These are phyloP conservation scores for Amphipoea lucens DNA, from an alignment of 2,888 invertebrate species.

Conservation along the genomic window DNA sequence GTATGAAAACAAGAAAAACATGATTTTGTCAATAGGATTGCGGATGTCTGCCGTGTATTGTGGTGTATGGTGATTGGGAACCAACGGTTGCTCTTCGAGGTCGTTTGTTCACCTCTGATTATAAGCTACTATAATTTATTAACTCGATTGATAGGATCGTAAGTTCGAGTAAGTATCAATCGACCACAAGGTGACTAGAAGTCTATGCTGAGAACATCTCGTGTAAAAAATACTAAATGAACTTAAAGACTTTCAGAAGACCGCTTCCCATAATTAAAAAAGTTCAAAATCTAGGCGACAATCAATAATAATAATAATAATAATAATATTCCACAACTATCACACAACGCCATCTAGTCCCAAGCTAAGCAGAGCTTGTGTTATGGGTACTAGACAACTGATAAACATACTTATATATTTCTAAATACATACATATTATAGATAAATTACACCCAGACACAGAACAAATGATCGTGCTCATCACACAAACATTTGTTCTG, in stretches of 20 bases:
- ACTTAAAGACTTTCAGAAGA: not conserved
- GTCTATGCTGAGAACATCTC: too few species aligned
- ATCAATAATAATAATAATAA: too few species aligned
- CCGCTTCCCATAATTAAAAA: not conserved
- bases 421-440: too few species aligned
- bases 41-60: constrained; percentile 77
- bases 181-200: not conserved
- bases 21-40: constrained; percentile 75
- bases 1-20: constrained; percentile 79
- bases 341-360: too few species aligned
- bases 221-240: not conserved
- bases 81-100: constrained; percentile 79
- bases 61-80: constrained; percentile 76
- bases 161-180: constrained; percentile 16
- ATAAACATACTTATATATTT: too few species aligned
- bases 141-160: constrained; percentile 34
- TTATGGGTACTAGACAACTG: too few species aligned
- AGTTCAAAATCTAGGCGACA: not conserved
- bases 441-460: too few species aligned
- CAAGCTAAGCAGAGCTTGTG: too few species aligned
- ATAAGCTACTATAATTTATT: constrained; percentile 44
- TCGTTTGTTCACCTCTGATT: constrained; percentile 81
- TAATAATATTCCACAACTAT: too few species aligned
- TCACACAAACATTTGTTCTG: too few species aligned
- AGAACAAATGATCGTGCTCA: too few species aligned